phyloP scores from a whole-genome alignment of 2,888 invertebrate species.

The Ferdinandea cuprea region DNA sequence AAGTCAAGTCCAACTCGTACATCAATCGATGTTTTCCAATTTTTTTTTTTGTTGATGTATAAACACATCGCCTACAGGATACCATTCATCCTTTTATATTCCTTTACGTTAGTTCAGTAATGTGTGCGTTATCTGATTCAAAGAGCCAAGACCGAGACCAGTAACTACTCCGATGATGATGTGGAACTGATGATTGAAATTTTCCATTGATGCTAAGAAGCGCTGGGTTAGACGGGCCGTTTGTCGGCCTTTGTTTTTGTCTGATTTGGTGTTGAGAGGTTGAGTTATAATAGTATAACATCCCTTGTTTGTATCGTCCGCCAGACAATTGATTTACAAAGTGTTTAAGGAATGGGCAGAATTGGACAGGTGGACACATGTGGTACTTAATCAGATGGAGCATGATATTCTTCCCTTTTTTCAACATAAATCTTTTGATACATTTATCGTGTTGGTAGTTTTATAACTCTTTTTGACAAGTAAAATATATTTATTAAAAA shows the following conservation, averaged over 20 bases:
- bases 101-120: not conserved
- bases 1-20: not conserved
- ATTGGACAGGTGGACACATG: constrained; percentile 7
- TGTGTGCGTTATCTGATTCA: constrained; percentile 40
- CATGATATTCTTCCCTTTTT: not conserved
- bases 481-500: no score
- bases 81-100: constrained; percentile 6
- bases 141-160: constrained; percentile 17
- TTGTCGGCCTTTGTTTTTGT: constrained; percentile 23
- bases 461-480: no score
- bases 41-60: constrained; percentile 14
- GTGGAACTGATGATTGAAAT: constrained; percentile 62
- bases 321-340: constrained; percentile 59
- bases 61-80: constrained; percentile 1
- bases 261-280: not conserved
- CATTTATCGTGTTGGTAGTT: no score
- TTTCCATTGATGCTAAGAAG: constrained; percentile 27
- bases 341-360: constrained; percentile 32
- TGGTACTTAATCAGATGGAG: not conserved
- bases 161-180: constrained; percentile 29
- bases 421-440: not conserved
- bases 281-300: not conserved
- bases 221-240: constrained; percentile 2
- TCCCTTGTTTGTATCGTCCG: constrained; percentile 15
- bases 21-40: constrained; percentile 18